These are phyloP conservation scores for Adoxophyes honmai DNA, from an alignment of 1,140 invertebrate genomes.

Conservation along the genomic window DNA sequence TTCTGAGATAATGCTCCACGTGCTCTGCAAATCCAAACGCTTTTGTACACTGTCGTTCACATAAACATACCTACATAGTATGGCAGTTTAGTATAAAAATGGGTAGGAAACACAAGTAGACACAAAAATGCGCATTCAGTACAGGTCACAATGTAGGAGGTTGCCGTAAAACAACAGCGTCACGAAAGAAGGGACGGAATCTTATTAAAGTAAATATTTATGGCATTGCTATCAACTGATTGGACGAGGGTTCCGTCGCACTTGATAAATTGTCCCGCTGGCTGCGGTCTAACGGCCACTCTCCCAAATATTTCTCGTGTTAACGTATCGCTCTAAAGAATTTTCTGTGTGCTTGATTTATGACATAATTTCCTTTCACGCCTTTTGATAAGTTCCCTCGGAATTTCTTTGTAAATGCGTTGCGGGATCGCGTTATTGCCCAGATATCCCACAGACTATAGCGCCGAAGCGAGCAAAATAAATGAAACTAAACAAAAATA, in stretches of 20 bases:
- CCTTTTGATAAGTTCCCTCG: slow-evolving; percentile 41
- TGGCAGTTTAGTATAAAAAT: too few relatives aligned
- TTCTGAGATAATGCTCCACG: too few relatives aligned
- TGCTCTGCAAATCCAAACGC: too few relatives aligned
- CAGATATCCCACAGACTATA: slow-evolving; percentile 31
- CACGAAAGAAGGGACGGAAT: slow-evolving; percentile 71
- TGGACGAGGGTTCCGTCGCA: slow-evolving; percentile 63
- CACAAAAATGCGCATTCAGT: too few relatives aligned
- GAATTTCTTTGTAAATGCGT: slow-evolving; percentile 25
- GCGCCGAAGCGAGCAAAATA: slow-evolving; percentile 31
- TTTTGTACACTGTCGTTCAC: too few relatives aligned
- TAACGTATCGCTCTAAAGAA: slow-evolving; percentile 53
- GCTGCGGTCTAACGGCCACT: slow-evolving; percentile 52
- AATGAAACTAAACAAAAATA: slow-evolving; percentile 20
- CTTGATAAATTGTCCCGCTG: slow-evolving; percentile 64
- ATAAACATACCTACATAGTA: too few relatives aligned
- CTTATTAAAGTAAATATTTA: slow-evolving; percentile 78
- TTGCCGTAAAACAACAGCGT: slow-evolving; percentile 65
- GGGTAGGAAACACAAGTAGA: too few relatives aligned
- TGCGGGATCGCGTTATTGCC: slow-evolving; percentile 24
- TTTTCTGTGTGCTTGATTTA: slow-evolving; percentile 54
- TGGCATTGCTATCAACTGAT: slow-evolving; percentile 72
- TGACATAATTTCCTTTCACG: slow-evolving; percentile 52
- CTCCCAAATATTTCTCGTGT: slow-evolving; percentile 54
- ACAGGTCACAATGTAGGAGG: slow-evolving; percentile 48